phyloP scores from a whole-genome alignment of 2,888 invertebrate species.

The Strigamia transsilvanica region DNA sequence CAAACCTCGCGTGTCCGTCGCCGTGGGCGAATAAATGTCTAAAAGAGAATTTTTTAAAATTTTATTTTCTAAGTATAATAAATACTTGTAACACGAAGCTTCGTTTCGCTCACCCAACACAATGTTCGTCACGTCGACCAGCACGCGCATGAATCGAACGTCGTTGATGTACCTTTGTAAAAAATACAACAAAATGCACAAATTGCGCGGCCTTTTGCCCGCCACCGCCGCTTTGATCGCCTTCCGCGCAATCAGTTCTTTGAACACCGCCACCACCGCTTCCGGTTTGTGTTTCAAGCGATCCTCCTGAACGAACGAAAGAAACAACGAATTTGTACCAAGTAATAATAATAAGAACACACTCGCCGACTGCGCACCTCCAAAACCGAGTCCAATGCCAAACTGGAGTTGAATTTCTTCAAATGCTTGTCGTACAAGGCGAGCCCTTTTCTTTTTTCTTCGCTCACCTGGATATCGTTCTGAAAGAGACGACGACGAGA shows the following conservation, averaged over 20 bases:
- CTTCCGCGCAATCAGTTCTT: slow-evolving; percentile 83
- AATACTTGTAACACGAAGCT: slow-evolving; percentile 12
- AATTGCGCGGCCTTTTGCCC: slow-evolving; percentile 74
- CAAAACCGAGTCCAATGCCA: slow-evolving; percentile 79
- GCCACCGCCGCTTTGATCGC: slow-evolving; percentile 79
- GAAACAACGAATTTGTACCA: not conserved
- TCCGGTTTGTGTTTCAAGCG: slow-evolving; percentile 69
- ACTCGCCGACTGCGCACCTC: slow-evolving; percentile 51
- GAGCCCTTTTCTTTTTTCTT: slow-evolving; percentile 57
- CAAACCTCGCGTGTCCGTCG: slow-evolving; percentile 69
- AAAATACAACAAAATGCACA: slow-evolving; percentile 77
- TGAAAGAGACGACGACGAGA: slow-evolving; percentile 56
- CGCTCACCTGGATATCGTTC: slow-evolving; percentile 62
- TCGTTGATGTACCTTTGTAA: slow-evolving; percentile 76
- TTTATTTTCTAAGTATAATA: not conserved
- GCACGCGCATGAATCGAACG: slow-evolving; percentile 75
- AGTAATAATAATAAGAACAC: slow-evolving; percentile 40
- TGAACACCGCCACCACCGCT: slow-evolving; percentile 79
- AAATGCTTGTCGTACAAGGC: slow-evolving; percentile 74
- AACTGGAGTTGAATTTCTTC: slow-evolving; percentile 81
- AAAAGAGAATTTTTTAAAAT: slow-evolving; percentile 60
- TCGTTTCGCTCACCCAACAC: slow-evolving; percentile 70
- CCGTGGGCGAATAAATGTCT: slow-evolving; percentile 63
- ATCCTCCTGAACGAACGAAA: slow-evolving; percentile 50
- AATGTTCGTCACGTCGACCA: slow-evolving; percentile 78